phyloP scores from a whole-genome alignment of 2,888 invertebrate species.

The Ectemnius lituratus region DNA sequence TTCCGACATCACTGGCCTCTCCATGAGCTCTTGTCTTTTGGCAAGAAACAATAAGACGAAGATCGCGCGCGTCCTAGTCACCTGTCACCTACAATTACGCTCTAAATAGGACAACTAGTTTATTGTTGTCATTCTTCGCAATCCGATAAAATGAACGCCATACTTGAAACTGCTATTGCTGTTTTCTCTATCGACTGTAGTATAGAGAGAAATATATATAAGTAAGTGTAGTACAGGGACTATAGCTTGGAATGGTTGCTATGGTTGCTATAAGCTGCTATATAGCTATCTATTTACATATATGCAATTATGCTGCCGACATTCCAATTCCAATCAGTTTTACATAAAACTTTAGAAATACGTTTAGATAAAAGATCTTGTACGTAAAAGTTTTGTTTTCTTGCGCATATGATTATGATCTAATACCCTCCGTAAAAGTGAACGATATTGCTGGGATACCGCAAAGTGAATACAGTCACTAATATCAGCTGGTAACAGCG shows the following conservation, averaged over 20 bases:
- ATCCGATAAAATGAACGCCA: conserved; percentile 41
- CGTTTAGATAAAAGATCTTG: not conserved
- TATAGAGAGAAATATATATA: too few species aligned
- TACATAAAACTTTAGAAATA: conserved; percentile 5
- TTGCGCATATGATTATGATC: too few species aligned
- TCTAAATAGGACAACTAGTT: conserved; percentile 27
- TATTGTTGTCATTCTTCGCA: conserved; percentile 38
- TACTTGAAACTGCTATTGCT: conserved; percentile 23
- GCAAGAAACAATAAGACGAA: too few species aligned
- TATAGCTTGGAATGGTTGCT: too few species aligned
- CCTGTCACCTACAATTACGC: too few species aligned
- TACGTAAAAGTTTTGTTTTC: too few species aligned
- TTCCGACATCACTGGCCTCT: conserved; percentile 66
- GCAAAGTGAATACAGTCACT: conserved; percentile 18
- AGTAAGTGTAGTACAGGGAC: not conserved
- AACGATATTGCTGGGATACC: conserved; percentile 39
- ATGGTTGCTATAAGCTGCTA: too few species aligned
- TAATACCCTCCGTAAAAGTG: conserved; percentile 24
- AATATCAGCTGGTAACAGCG: conserved; percentile 5
- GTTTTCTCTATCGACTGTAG: not conserved
- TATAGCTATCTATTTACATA: not conserved
- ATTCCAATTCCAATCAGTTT: not conserved
- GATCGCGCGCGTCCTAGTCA: too few species aligned
- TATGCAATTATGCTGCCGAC: not conserved
- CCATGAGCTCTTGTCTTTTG: conserved; percentile 52